Conservation (phyloP, 2,113 vertebrate genomes). For the Sclerurus mexicanus region DNA sequence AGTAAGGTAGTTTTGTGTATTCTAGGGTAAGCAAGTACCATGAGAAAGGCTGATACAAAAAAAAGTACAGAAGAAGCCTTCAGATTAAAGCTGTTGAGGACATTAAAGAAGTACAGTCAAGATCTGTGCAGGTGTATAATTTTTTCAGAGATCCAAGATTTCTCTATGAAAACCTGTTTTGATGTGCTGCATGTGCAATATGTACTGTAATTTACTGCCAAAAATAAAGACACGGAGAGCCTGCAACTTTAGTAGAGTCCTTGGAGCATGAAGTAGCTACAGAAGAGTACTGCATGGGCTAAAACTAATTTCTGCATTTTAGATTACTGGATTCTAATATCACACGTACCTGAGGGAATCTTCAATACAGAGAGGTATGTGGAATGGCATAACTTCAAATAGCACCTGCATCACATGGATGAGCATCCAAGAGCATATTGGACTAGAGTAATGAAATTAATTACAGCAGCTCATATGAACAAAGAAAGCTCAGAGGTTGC, state of each 20-base stretch:
- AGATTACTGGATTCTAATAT: not conserved
- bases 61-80: not conserved
- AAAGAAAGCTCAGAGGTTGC: not conserved
- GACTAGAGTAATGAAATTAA: not conserved
- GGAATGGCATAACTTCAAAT: not conserved
- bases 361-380: not conserved
- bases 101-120: not conserved
- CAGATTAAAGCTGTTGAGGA: not conserved
- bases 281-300: not conserved
- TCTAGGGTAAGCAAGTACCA: not conserved
- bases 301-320: not conserved
- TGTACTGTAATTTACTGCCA: not conserved
- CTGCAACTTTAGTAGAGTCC: not conserved
- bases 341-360: not conserved
- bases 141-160: not conserved
- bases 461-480: not conserved
- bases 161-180: not conserved
- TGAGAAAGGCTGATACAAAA: not conserved
- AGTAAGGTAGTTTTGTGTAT: not conserved
- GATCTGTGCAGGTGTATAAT: not conserved
- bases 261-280: not conserved
- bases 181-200: not conserved
- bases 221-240: not conserved
- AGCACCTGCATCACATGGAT: accelerated
- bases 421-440: not conserved